phyloP scores from a whole-genome alignment of 2,113 vertebrate species.

The Calyptomena viridis region DNA sequence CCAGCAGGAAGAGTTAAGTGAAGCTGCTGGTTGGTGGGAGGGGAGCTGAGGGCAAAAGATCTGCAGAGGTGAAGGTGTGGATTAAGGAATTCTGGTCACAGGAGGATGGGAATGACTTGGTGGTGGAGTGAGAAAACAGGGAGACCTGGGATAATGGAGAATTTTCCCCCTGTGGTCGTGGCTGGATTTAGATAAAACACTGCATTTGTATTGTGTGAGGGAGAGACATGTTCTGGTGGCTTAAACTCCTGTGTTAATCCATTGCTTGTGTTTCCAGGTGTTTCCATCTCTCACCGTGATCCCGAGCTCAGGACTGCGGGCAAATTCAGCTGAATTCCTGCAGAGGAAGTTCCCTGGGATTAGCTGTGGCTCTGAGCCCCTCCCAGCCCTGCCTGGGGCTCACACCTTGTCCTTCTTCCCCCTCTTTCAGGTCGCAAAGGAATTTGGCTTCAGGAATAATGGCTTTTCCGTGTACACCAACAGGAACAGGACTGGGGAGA shows the following conservation, averaged over 20 bases:
- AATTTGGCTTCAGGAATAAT: conserved; percentile 95
- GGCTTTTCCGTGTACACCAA: conserved; percentile 95
- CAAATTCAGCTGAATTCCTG: background rate
- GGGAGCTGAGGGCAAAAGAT: background rate
- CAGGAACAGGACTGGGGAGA: conserved; percentile 93
- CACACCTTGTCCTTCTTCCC: background rate
- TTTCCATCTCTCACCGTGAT: background rate
- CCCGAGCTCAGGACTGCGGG: background rate
- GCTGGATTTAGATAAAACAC: background rate
- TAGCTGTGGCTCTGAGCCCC: background rate
- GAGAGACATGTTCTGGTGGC: background rate
- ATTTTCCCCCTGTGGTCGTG: background rate
- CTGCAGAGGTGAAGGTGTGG: background rate
- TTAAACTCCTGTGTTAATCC: background rate
- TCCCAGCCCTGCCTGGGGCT: background rate
- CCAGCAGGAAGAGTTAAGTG: background rate
- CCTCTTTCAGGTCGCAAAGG: conserved; percentile 87
- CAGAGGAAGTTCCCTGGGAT: background rate
- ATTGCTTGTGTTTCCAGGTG: background rate
- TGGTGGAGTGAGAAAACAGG: background rate
- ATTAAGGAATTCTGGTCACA: accelerated
- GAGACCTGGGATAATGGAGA: background rate
- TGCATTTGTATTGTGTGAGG: background rate
- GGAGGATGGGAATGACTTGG: background rate
- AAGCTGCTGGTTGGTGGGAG: background rate